Percentiles rank a stretch among this genome's conserved stretches.
These are phyloP conservation scores for Chrysomallon squamiferum DNA, from an alignment of 1,140 invertebrate genomes.

Conservation along the genomic window DNA sequence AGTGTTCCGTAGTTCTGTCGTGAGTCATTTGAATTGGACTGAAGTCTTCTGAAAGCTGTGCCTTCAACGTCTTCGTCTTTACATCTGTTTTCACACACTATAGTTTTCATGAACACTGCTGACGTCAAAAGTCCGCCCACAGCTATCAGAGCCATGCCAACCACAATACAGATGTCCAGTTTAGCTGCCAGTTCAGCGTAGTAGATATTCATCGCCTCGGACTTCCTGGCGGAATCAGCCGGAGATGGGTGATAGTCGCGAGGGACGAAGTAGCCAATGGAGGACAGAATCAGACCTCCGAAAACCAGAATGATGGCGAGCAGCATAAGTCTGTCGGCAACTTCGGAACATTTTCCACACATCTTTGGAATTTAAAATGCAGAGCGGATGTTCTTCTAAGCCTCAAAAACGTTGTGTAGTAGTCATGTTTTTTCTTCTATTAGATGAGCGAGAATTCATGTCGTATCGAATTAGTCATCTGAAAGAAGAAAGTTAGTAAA, in stretches of 20 bases:
- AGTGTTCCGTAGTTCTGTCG: too few species aligned
- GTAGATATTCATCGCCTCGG: conserved; percentile 12
- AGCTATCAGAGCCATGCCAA: conserved; percentile 15
- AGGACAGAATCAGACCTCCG: conserved; percentile 12
- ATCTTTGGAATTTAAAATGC: too few species aligned
- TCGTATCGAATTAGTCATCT: too few species aligned
- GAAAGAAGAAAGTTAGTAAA: too few species aligned
- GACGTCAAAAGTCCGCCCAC: conserved; percentile 14
- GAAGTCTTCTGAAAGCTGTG: too few species aligned
- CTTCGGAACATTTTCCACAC: too few species aligned
- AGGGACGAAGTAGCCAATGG: conserved; percentile 20
- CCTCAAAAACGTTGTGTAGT: too few species aligned
- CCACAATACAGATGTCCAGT: conserved; percentile 11
- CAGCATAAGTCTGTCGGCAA: conserved; percentile 1
- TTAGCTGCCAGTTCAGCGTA: conserved; percentile 9
- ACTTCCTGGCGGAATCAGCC: conserved; percentile 6
- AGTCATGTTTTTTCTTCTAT: too few species aligned
- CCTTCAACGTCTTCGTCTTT: background rate
- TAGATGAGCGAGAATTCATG: too few species aligned
- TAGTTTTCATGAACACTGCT: conserved; percentile 12
- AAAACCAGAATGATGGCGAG: conserved; percentile 13
- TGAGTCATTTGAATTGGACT: too few species aligned
- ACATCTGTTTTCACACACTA: conserved; percentile 6
- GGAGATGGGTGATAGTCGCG: conserved; percentile 9
- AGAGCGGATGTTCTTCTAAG: too few species aligned